Percentiles rank a stretch among this genome's conserved stretches.
Evolutionary conservation across 2,888 invertebrate genomes (phyloP).

Genomic region (Amphiduros pacificus): DNA sequence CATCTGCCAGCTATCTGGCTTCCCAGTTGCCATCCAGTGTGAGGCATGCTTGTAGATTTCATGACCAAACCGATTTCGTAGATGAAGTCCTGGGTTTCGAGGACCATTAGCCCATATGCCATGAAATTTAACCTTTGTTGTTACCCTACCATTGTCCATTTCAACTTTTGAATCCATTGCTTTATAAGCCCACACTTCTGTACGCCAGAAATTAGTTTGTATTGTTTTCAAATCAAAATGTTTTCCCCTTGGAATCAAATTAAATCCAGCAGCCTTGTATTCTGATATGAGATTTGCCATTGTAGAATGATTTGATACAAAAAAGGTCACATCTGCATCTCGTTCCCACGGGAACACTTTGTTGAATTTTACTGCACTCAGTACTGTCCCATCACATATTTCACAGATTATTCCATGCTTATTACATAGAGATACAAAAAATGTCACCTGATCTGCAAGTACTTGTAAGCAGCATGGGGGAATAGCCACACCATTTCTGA

Average conservation of each 20-base stretch:
- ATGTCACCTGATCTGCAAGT: conserved; percentile 34
- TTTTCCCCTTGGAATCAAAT: conserved; percentile 10
- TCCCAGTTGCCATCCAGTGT: conserved; percentile 39
- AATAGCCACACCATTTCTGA: conserved; percentile 25
- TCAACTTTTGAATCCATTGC: conserved; percentile 38
- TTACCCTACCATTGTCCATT: conserved; percentile 25
- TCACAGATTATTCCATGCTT: conserved; percentile 40
- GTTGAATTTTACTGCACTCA: conserved; percentile 53
- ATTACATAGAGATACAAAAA: conserved; percentile 35
- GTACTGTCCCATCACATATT: conserved; percentile 44
- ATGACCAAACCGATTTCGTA: conserved; percentile 46
- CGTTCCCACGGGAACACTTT: conserved; percentile 53
- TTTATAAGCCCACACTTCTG: conserved; percentile 47
- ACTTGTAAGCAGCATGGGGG: conserved; percentile 43
- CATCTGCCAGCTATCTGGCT: conserved; percentile 36
- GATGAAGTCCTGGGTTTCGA: conserved; percentile 48
- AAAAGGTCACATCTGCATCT: conserved; percentile 47
- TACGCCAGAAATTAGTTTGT: conserved; percentile 34
- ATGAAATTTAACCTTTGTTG: conserved; percentile 40
- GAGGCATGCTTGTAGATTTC: conserved; percentile 49
- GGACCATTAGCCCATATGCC: conserved; percentile 45
- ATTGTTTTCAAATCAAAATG: too few species aligned
- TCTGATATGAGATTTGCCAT: conserved; percentile 18
- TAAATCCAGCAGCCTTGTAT: conserved; percentile 27
- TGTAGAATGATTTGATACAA: conserved; percentile 34